Evolutionary conservation across 2,113 vertebrate species (phyloP).

Genomic region (Erythrocercus mccallii): DNA sequence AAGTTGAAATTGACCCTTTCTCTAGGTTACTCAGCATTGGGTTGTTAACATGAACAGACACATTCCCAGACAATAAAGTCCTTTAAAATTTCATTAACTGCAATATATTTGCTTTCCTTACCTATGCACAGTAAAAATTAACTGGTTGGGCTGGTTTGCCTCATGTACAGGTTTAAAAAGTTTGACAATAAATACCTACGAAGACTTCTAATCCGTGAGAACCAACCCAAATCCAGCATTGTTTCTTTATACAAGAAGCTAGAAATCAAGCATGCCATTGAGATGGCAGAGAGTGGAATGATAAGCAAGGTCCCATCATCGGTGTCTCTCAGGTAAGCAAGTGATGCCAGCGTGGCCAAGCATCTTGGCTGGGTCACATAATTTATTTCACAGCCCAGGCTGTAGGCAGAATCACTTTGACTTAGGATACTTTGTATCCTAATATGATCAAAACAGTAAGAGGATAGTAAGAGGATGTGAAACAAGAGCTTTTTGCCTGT

Average conservation of each 20-base stretch:
- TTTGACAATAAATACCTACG: constrained; percentile 89
- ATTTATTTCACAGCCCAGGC: not conserved
- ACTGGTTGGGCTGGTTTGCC: constrained; percentile 22
- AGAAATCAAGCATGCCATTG: constrained; percentile 92
- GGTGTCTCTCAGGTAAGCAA: constrained; percentile 76
- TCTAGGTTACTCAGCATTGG: not conserved
- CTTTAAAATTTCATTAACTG: not conserved
- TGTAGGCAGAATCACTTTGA: not conserved
- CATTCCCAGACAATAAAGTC: not conserved
- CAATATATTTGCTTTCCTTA: not conserved
- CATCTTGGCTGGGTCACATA: fast-evolving
- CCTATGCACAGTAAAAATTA: not conserved
- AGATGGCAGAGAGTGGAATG: constrained; percentile 85
- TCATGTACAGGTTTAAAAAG: constrained; percentile 84
- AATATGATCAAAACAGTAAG: not conserved
- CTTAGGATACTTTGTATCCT: not conserved
- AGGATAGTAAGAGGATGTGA: not conserved
- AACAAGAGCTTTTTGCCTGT: not conserved
- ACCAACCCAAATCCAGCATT: constrained; percentile 89
- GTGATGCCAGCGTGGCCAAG: not conserved
- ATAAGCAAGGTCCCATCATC: constrained; percentile 78
- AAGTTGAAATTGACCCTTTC: not conserved
- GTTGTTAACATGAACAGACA: not conserved
- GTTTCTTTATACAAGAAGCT: constrained; percentile 94
- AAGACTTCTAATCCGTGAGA: constrained; percentile 86